Evolutionary conservation across 2,113 vertebrate genomes (phyloP).

Genomic region (Numida meleagris): DNA sequence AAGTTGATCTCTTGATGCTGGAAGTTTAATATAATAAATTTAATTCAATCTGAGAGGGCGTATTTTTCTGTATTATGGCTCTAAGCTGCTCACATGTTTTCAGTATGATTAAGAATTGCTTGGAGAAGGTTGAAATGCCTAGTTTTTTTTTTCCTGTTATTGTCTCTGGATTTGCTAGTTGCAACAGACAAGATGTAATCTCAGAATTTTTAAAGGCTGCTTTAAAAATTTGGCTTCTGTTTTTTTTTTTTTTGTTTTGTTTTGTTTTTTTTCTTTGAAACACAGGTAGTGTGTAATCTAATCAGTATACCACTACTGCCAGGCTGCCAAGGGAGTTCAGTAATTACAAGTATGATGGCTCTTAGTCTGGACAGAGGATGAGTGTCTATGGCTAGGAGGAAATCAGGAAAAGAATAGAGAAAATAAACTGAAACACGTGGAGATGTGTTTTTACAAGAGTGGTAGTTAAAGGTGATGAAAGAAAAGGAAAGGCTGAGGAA

Average conservation of each 20-base stretch:
- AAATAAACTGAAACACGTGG: background rate
- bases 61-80: background rate
- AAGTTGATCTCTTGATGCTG: background rate
- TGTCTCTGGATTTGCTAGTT: background rate
- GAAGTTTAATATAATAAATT: background rate
- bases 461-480: background rate
- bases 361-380: background rate
- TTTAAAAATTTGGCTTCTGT: background rate
- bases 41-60: background rate
- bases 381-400: background rate
- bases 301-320: background rate
- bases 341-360: too few species aligned
- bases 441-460: background rate
- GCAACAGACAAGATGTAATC: background rate
- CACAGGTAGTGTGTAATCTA: background rate
- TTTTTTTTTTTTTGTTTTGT: background rate
- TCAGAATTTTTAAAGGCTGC: background rate
- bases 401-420: background rate
- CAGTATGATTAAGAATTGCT: background rate
- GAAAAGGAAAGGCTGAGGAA: background rate
- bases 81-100: background rate
- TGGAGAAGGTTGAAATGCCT: background rate
- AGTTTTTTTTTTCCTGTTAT: background rate
- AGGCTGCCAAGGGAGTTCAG: background rate
- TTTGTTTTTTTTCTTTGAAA: background rate